Conservation (phyloP, 2,797 vertebrate species). For the Eulemur rubriventer region DNA sequence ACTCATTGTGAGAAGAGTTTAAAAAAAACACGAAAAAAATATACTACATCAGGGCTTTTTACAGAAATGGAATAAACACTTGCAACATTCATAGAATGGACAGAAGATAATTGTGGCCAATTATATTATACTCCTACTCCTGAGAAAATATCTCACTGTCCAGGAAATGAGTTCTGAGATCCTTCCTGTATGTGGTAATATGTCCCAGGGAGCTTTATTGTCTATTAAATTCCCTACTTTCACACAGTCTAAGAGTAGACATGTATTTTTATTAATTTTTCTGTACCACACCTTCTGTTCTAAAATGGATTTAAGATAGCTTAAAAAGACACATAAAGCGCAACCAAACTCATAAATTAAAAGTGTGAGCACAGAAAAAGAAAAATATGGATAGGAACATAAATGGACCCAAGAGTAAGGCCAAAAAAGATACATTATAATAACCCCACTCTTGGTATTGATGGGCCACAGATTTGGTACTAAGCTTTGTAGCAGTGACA, state of each 20-base stretch:
- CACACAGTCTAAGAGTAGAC: slow-evolving; percentile 42
- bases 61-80: slow-evolving; percentile 67
- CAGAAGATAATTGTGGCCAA: slow-evolving; percentile 79
- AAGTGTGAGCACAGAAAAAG: slow-evolving; percentile 5
- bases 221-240: slow-evolving; percentile 75
- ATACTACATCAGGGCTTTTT: neutral
- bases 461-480: neutral
- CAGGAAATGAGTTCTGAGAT: slow-evolving; percentile 79
- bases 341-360: neutral
- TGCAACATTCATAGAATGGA: slow-evolving; percentile 56
- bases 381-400: neutral
- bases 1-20: neutral
- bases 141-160: slow-evolving; percentile 74
- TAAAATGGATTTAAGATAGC: neutral
- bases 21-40: slow-evolving; percentile 32
- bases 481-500: neutral
- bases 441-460: neutral
- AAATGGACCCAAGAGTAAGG: neutral
- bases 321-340: slow-evolving; percentile 38
- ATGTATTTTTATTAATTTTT: slow-evolving; percentile 37
- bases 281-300: slow-evolving; percentile 7
- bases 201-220: slow-evolving; percentile 73
- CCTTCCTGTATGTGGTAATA: slow-evolving; percentile 72
- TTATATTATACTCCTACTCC: slow-evolving; percentile 75
- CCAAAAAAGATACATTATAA: neutral